A percentile compares a stretch with the other conserved stretches of the same genome.
Evolutionary conservation across 2,113 vertebrate species (phyloP).

Genomic region (Symphodus melops): DNA sequence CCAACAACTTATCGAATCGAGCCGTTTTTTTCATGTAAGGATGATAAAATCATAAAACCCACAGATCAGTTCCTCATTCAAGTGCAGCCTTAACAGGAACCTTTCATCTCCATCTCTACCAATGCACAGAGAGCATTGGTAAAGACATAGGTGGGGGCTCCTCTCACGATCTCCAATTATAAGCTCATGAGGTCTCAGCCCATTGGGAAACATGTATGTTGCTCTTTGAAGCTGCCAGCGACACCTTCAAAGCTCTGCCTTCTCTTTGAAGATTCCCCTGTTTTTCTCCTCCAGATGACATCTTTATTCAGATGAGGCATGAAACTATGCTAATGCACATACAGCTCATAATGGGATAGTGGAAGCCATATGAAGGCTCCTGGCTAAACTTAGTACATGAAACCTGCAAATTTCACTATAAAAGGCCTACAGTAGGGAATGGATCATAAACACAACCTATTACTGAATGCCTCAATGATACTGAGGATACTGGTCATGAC

Average conservation of each 20-base stretch:
- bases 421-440: too few relatives aligned
- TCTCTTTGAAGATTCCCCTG: conserved; percentile 77
- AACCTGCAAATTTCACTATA: background rate
- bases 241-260: conserved; percentile 80
- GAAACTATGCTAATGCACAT: conserved; percentile 58
- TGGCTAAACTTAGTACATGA: background rate
- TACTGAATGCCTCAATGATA: too few relatives aligned
- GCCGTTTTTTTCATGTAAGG: conserved; percentile 36
- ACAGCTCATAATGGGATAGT: conserved; percentile 3
- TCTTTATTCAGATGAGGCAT: conserved; percentile 70
- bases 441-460: too few relatives aligned
- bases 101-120: conserved; percentile 13
- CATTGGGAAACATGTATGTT: conserved; percentile 59
- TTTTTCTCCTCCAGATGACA: conserved; percentile 52
- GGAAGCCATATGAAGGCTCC: background rate
- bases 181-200: conserved; percentile 54
- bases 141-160: conserved; percentile 27
- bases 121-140: conserved; percentile 5
- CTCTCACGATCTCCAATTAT: conserved; percentile 58
- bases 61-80: conserved; percentile 21
- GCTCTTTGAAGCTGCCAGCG: conserved; percentile 78
- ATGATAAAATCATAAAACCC: conserved; percentile 39
- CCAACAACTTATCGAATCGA: conserved; percentile 19
- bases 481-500: too few relatives aligned
- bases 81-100: conserved; percentile 26